These are phyloP conservation scores for Okapia johnstoni DNA, from an alignment of 2,113 vertebrate genomes.

Conservation along the genomic window DNA sequence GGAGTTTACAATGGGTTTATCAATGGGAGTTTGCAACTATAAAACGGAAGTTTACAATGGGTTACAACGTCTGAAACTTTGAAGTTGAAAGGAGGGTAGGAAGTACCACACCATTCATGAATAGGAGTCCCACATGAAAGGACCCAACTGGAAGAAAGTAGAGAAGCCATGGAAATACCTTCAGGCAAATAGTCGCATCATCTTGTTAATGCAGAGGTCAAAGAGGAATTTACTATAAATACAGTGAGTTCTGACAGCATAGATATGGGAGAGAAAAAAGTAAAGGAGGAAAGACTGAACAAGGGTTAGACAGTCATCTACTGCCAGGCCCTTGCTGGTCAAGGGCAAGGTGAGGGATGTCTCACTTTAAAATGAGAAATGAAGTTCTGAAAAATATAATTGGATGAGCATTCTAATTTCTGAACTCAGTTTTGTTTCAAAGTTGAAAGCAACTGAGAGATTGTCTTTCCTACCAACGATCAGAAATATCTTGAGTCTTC, in stretches of 20 bases:
- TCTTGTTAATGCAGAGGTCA: background rate
- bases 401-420: background rate
- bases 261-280: background rate
- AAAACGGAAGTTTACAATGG: background rate
- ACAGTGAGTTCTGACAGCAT: background rate
- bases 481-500: background rate
- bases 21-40: background rate
- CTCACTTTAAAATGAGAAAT: background rate
- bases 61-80: background rate
- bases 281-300: background rate
- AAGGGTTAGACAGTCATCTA: background rate
- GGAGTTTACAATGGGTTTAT: background rate
- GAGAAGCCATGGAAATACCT: background rate
- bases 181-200: rapidly evolving
- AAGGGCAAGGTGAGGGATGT: background rate
- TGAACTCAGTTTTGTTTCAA: background rate
- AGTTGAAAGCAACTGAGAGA: background rate
- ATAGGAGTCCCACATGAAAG: background rate
- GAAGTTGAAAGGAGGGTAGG: background rate
- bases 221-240: background rate
- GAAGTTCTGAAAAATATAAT: background rate
- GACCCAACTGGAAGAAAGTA: background rate
- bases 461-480: background rate
- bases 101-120: rapidly evolving
- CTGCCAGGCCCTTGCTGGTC: background rate